These are phyloP conservation scores for Drosophila sturtevanti DNA, from an alignment of 1,140 invertebrate species.

Conservation along the genomic window DNA sequence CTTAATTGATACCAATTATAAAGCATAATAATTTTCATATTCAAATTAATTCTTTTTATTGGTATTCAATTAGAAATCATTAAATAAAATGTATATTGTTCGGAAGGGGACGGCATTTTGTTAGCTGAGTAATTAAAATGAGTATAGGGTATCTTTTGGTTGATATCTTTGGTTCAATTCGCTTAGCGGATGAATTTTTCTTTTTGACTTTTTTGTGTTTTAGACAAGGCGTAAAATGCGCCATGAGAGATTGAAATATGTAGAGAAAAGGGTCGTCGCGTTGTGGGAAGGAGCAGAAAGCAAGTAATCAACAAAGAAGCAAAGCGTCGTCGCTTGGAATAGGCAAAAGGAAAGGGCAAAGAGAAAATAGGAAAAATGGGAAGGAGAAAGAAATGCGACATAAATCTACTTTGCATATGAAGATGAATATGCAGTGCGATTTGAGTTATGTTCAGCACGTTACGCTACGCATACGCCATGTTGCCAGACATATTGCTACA, in stretches of 20 bases:
- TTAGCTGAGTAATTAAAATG: neutral
- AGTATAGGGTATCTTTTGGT: neutral
- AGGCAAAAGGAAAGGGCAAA: neutral
- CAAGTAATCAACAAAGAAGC: constrained; percentile 16
- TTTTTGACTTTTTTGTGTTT: neutral
- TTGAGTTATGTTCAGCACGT: constrained; percentile 22
- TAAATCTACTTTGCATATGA: constrained; percentile 26
- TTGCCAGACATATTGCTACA: constrained; percentile 18
- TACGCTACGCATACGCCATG: constrained; percentile 49
- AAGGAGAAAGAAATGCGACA: constrained; percentile 1
- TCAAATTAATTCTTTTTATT: too few relatives aligned
- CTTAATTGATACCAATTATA: too few relatives aligned
- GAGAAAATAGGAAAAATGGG: neutral
- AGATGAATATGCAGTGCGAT: neutral
- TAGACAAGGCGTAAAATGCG: constrained; percentile 12
- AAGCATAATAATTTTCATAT: too few relatives aligned
- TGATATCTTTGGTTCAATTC: neutral
- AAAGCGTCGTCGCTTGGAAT: constrained; percentile 18
- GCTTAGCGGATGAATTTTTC: neutral
- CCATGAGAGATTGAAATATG: neutral
- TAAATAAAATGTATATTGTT: too few relatives aligned
- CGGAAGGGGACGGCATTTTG: too few relatives aligned
- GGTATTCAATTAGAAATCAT: too few relatives aligned
- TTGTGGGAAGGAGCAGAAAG: neutral
- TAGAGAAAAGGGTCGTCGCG: neutral